Evolutionary conservation across 2,113 vertebrate genomes (phyloP).

Genomic region (Dromas ardeola): DNA sequence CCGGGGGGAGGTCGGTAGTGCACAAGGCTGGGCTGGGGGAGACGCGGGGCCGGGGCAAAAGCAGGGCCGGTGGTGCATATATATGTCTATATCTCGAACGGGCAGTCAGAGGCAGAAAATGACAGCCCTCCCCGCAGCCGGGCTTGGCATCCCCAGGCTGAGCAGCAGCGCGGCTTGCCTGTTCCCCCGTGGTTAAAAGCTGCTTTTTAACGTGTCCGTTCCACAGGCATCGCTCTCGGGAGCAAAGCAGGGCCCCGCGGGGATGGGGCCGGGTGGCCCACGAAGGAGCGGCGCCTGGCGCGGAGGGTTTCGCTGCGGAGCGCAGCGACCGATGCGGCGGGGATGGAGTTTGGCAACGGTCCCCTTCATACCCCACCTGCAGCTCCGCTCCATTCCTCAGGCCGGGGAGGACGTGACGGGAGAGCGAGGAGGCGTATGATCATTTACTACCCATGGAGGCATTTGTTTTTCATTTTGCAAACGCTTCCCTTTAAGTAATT

Average conservation of each 20-base stretch:
- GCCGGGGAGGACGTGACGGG: not conserved
- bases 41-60: not conserved
- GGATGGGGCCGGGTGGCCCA: not conserved
- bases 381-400: not conserved
- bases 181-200: not conserved
- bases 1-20: accelerated
- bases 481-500: conserved; percentile 80
- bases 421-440: conserved; percentile 46
- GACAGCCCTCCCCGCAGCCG: not conserved
- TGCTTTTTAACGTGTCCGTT: not conserved
- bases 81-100: accelerated
- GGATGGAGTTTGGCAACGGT: not conserved
- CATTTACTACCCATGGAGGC: conserved; percentile 68
- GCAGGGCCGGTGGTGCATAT: too few species aligned
- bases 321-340: accelerated
- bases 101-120: not conserved
- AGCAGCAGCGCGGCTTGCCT: not conserved
- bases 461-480: conserved; percentile 80
- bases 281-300: not conserved
- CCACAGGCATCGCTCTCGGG: not conserved
- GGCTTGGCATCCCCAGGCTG: not conserved
- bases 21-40: not conserved
- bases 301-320: not conserved
- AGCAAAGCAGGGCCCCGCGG: not conserved
- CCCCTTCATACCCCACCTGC: not conserved